Conservation (phyloP, 2,113 vertebrate species). For the Nibea coibor region DNA sequence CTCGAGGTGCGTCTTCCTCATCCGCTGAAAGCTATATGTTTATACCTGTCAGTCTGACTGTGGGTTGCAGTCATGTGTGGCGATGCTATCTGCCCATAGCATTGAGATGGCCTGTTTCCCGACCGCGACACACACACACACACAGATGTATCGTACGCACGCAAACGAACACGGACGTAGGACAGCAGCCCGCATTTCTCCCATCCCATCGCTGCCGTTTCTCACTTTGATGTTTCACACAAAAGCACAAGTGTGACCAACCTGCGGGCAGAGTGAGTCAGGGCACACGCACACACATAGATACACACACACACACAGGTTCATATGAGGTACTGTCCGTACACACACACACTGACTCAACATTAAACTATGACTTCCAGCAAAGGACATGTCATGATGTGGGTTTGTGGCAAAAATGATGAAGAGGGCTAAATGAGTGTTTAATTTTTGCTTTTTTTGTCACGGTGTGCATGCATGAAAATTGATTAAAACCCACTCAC, state of each 20-base stretch:
- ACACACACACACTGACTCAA: slow-evolving; percentile 39
- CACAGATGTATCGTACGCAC: slow-evolving; percentile 39
- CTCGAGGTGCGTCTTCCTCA: slow-evolving; percentile 5
- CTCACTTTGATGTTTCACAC: slow-evolving; percentile 68
- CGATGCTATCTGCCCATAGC: slow-evolving; percentile 70
- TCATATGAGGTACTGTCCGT: slow-evolving; percentile 8
- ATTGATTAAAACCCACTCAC: slow-evolving; percentile 20
- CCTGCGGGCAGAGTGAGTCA: slow-evolving; percentile 59
- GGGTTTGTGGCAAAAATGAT: slow-evolving; percentile 50
- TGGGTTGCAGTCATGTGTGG: slow-evolving; percentile 75
- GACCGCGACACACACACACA: slow-evolving; percentile 23
- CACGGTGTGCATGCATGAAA: slow-evolving; percentile 9
- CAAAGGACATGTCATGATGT: slow-evolving; percentile 30
- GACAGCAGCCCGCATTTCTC: slow-evolving; percentile 60
- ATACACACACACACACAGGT: slow-evolving; percentile 1
- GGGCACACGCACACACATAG: slow-evolving; percentile 2
- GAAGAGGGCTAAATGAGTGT: slow-evolving; percentile 37
- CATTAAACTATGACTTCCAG: slow-evolving; percentile 41
- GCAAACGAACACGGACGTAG: slow-evolving; percentile 15
- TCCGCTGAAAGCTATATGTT: slow-evolving; percentile 60
- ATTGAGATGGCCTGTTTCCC: slow-evolving; percentile 62
- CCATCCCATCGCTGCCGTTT: slow-evolving; percentile 61
- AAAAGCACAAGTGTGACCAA: slow-evolving; percentile 63
- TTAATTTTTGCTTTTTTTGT: slow-evolving; percentile 35
- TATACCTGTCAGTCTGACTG: slow-evolving; percentile 73